These are phyloP conservation scores for Vireo griseus DNA, from an alignment of 2,797 vertebrate species.

Conservation along the genomic window DNA sequence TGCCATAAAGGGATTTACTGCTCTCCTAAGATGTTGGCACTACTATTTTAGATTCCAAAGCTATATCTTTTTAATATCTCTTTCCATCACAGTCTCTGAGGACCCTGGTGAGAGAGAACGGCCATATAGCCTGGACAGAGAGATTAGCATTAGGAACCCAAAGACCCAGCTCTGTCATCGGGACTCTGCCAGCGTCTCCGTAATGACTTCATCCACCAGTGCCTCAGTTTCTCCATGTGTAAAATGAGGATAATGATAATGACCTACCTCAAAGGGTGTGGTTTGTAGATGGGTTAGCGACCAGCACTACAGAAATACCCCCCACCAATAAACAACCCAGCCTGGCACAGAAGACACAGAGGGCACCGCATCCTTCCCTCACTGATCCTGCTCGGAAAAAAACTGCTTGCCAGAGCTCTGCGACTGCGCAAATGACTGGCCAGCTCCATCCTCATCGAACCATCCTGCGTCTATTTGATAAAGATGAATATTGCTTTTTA, in stretches of 20 bases:
- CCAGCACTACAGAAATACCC: slow-evolving; percentile 44
- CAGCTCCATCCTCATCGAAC: slow-evolving; percentile 51
- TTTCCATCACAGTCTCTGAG: neutral
- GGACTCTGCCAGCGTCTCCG: neutral
- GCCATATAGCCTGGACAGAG: neutral
- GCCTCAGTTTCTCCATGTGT: slow-evolving; percentile 61
- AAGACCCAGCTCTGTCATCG: neutral
- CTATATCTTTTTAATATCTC: neutral
- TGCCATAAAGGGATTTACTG: neutral
- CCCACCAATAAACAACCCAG: neutral
- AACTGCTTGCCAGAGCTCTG: neutral
- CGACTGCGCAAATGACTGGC: slow-evolving; percentile 11
- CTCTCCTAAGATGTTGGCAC: neutral
- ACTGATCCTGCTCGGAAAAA: neutral
- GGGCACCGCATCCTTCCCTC: slow-evolving; percentile 27
- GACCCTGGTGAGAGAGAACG: neutral
- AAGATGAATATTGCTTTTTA: slow-evolving; percentile 78
- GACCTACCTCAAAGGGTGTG: slow-evolving; percentile 57
- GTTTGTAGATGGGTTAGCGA: slow-evolving; percentile 22
- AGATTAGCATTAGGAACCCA: neutral
- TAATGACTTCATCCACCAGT: neutral
- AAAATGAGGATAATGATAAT: slow-evolving; percentile 53
- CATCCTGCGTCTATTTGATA: slow-evolving; percentile 73
- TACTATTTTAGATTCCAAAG: neutral
- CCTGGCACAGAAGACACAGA: slow-evolving; percentile 10